Percentiles rank a stretch among this genome's conserved stretches.
phyloP scores from a whole-genome alignment of 2,888 invertebrate genomes.

The Pogonocherus hispidulus region DNA sequence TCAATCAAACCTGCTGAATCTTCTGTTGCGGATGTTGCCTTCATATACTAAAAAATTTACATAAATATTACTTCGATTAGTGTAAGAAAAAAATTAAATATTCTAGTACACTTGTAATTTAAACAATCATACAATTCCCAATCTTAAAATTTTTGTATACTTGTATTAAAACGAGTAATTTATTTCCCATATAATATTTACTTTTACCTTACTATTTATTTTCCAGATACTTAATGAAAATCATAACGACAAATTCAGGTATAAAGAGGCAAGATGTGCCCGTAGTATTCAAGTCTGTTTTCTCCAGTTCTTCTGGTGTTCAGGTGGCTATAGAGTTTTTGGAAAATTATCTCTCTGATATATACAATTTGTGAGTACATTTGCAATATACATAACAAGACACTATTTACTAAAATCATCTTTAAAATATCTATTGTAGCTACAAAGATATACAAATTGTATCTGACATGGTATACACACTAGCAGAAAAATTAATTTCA shows the following conservation, averaged over 20 bases:
- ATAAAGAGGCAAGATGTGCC: conserved; percentile 3
- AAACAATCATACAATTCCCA: too few species aligned
- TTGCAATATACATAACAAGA: too few species aligned
- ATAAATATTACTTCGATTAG: too few species aligned
- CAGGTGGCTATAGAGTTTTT: conserved; percentile 6
- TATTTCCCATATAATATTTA: too few species aligned
- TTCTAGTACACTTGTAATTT: too few species aligned
- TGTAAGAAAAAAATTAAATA: too few species aligned
- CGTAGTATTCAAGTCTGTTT: conserved; percentile 1
- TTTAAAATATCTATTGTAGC: neutral
- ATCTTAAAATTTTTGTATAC: too few species aligned
- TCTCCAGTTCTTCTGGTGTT: conserved; percentile 4
- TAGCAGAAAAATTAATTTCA: neutral
- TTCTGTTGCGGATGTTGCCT: too few species aligned
- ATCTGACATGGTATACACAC: neutral
- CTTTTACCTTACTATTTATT: too few species aligned
- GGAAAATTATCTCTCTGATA: neutral
- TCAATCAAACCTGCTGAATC: too few species aligned
- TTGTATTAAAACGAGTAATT: too few species aligned
- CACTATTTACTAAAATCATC: neutral
- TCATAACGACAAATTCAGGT: neutral
- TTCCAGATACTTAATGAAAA: conserved; percentile 11
- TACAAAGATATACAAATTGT: neutral
- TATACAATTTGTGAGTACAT: neutral
- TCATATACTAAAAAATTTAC: too few species aligned